Conservation (phyloP, 2,888 invertebrate species). For the Epinotia bilunana region DNA sequence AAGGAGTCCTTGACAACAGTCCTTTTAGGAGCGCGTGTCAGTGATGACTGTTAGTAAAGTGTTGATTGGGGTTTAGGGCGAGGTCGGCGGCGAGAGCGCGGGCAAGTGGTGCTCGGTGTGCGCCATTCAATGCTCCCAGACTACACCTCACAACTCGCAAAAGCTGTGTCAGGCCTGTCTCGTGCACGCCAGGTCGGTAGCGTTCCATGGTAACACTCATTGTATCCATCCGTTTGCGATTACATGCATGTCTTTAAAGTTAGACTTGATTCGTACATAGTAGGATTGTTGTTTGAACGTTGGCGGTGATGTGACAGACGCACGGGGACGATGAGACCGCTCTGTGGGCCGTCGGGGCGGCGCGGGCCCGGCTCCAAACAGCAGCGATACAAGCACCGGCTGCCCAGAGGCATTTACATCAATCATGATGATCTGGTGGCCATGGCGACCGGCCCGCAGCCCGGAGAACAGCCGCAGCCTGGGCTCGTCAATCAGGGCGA, state of each 20-base stretch:
- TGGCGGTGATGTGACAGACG: slow-evolving; percentile 86
- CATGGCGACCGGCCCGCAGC: slow-evolving; percentile 91
- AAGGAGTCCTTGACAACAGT: slow-evolving; percentile 63
- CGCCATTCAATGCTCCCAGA: slow-evolving; percentile 82
- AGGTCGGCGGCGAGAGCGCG: slow-evolving; percentile 74
- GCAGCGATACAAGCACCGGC: slow-evolving; percentile 90
- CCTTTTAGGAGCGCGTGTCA: slow-evolving; percentile 51
- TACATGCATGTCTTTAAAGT: slow-evolving; percentile 58
- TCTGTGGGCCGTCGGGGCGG: slow-evolving; percentile 88
- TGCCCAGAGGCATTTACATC: slow-evolving; percentile 98
- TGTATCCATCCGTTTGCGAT: slow-evolving; percentile 49
- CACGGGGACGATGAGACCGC: slow-evolving; percentile 91
- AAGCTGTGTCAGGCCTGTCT: slow-evolving; percentile 84
- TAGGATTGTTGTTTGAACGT: slow-evolving; percentile 68
- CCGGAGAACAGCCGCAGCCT: slow-evolving; percentile 82
- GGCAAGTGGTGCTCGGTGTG: slow-evolving; percentile 81
- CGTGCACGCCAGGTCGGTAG: slow-evolving; percentile 84
- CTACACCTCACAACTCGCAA: slow-evolving; percentile 81
- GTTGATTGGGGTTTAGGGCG: slow-evolving; percentile 82
- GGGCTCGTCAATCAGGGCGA: slow-evolving; percentile 87
- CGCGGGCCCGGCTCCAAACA: slow-evolving; percentile 82
- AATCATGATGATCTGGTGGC: slow-evolving; percentile 98
- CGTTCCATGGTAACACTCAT: slow-evolving; percentile 45
- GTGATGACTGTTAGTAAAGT: slow-evolving; percentile 65
- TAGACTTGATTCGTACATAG: slow-evolving; percentile 50